phyloP scores from a whole-genome alignment of 2,888 invertebrate species.

The Philonicus albiceps region DNA sequence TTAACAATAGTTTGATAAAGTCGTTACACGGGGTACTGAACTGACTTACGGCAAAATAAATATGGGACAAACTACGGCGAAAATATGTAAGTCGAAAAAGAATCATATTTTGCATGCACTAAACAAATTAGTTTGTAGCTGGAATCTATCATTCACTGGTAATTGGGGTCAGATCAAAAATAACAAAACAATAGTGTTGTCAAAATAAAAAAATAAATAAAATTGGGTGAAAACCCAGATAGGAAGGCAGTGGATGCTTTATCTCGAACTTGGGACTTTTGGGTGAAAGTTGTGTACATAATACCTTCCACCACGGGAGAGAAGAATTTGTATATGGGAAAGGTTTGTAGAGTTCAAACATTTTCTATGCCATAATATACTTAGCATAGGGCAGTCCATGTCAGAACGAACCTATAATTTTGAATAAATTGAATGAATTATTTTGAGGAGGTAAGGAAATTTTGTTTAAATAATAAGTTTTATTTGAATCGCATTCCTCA shows the following conservation, averaged over 20 bases:
- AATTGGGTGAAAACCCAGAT: too few relatives aligned
- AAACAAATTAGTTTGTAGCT: neutral
- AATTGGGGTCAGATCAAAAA: neutral
- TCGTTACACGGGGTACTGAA: neutral
- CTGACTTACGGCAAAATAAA: neutral
- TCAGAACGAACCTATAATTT: too few relatives aligned
- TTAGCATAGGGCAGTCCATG: too few relatives aligned
- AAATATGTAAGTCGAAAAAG: conserved; percentile 29
- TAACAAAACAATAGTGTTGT: neutral
- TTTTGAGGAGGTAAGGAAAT: too few relatives aligned
- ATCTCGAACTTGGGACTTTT: conserved; percentile 33
- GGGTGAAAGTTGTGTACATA: conserved; percentile 6
- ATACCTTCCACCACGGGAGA: neutral
- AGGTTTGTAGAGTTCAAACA: neutral
- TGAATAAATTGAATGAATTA: too few relatives aligned
- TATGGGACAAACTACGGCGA: conserved; percentile 33
- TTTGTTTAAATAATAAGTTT: too few relatives aligned
- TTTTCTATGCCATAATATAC: too few relatives aligned
- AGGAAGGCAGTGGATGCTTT: too few relatives aligned
- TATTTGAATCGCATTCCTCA: too few relatives aligned
- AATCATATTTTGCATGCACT: neutral
- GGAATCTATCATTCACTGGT: neutral
- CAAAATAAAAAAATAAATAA: neutral
- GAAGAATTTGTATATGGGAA: neutral
- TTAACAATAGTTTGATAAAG: neutral